Conservation (phyloP, 2,888 invertebrate genomes). For the Latrodectus hesperus region DNA sequence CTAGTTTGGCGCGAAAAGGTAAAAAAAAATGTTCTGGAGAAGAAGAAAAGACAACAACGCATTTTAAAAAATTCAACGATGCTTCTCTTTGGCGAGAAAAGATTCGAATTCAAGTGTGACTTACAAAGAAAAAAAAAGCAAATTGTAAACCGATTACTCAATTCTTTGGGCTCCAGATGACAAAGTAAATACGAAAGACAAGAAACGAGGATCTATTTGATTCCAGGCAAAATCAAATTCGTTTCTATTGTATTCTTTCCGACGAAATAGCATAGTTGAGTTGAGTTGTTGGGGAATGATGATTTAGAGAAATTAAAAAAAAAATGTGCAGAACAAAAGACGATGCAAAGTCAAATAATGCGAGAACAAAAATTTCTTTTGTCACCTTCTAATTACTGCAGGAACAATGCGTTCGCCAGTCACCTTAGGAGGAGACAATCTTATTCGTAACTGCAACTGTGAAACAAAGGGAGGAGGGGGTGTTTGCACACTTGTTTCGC, state of each 20-base stretch:
- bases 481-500: constrained; percentile 33
- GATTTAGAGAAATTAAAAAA: too few species aligned
- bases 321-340: neutral
- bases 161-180: neutral
- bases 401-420: constrained; percentile 43
- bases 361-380: constrained; percentile 47
- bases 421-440: constrained; percentile 32
- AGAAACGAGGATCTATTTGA: neutral
- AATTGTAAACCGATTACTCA: neutral
- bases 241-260: neutral
- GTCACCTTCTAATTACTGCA: constrained; percentile 56
- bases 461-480: constrained; percentile 32
- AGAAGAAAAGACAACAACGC: too few species aligned
- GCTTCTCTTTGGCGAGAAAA: too few species aligned
- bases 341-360: neutral
- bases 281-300: neutral
- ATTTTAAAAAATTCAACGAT: too few species aligned
- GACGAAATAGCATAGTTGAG: neutral
- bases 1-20: too few species aligned
- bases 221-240: neutral
- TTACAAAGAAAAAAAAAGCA: neutral
- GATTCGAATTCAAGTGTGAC: neutral
- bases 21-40: too few species aligned
- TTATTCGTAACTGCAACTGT: constrained; percentile 25
- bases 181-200: constrained; percentile 33